phyloP scores from a whole-genome alignment of 2,888 invertebrate genomes.

The Epinotia ramella region DNA sequence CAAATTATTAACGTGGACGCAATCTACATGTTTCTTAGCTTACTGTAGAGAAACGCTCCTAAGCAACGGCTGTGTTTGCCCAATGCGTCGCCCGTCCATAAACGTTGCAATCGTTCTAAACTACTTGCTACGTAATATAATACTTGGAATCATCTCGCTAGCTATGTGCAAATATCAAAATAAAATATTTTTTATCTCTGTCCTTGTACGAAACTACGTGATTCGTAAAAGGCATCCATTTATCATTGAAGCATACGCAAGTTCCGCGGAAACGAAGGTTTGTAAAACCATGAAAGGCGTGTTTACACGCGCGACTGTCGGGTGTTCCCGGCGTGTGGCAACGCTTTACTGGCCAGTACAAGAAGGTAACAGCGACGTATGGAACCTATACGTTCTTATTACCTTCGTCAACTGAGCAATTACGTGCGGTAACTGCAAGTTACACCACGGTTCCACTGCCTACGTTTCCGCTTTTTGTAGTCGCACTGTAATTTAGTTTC shows the following conservation, averaged over 20 bases:
- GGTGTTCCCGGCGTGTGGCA: conserved; percentile 38
- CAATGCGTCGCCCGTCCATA: no score
- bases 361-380: conserved; percentile 10
- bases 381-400: background rate
- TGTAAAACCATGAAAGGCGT: conserved; percentile 38
- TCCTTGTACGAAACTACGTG: conserved; percentile 28
- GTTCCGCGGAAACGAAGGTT: conserved; percentile 30
- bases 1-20: no score
- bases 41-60: no score
- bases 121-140: conserved; percentile 14
- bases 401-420: background rate
- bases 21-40: no score
- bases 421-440: conserved; percentile 58
- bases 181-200: conserved; percentile 1
- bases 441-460: conserved; percentile 59
- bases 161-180: background rate
- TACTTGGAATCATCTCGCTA: conserved; percentile 1
- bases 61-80: no score
- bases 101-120: no score
- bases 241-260: conserved; percentile 33
- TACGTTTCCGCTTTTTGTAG: conserved; percentile 55
- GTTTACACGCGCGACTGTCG: conserved; percentile 31
- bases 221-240: conserved; percentile 29
- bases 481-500: conserved; percentile 51
- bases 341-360: background rate